Percentiles rank a stretch among this genome's conserved stretches.
Conservation (phyloP, 2,888 invertebrate species). For the Coremacera marginata region DNA sequence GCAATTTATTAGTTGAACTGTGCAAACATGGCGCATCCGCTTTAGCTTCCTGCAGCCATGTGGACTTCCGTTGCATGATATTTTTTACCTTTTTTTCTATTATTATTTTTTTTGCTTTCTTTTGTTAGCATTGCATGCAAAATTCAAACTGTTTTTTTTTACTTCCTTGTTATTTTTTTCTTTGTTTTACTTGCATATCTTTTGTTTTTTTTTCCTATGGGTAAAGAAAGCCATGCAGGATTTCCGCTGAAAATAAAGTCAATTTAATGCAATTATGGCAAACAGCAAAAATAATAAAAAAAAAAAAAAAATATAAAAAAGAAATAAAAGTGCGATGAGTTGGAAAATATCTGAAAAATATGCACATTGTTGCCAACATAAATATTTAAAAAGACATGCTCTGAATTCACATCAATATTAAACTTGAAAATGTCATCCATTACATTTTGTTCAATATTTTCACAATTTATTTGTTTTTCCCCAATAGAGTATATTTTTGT, state of each 20-base stretch:
- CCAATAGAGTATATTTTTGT: too few relatives aligned
- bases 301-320: too few relatives aligned
- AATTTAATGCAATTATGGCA: neutral
- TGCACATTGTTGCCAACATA: too few relatives aligned
- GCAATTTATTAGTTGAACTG: constrained; percentile 30
- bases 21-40: constrained; percentile 26
- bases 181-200: neutral
- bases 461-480: too few relatives aligned
- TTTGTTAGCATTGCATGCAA: neutral
- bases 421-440: neutral
- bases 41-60: constrained; percentile 8
- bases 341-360: neutral
- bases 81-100: neutral
- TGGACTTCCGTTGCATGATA: neutral
- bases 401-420: neutral
- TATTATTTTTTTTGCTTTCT: neutral
- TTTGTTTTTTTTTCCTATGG: constrained; percentile 5
- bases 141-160: neutral
- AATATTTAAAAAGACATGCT: neutral
- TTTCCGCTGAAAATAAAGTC: constrained; percentile 3
- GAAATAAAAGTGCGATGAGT: neutral
- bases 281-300: too few relatives aligned
- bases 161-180: neutral
- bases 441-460: too few relatives aligned
- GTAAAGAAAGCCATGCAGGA: neutral